Conservation (phyloP, 1,140 invertebrate species). For the Zeugodacus cucurbitae region DNA sequence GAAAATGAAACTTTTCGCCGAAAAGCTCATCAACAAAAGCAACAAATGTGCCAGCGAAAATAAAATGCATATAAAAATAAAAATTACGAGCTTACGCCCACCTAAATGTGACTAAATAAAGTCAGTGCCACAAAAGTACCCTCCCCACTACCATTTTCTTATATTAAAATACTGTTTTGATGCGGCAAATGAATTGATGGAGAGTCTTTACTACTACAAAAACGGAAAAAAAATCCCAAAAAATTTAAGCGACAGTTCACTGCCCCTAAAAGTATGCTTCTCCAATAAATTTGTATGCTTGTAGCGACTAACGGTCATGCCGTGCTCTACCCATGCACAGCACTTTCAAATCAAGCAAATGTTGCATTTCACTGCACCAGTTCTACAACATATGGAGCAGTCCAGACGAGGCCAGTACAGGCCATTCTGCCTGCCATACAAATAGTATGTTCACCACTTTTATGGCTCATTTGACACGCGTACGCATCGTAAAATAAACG, state of each 20-base stretch:
- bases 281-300: background rate
- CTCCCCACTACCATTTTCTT: background rate
- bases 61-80: background rate
- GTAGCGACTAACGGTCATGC: background rate
- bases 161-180: background rate
- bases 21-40: background rate
- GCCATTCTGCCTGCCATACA: background rate
- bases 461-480: conserved; percentile 34
- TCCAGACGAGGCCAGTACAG: background rate
- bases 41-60: background rate
- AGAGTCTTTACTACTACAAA: background rate
- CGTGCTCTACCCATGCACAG: background rate
- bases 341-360: background rate
- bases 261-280: conserved; percentile 18
- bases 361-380: background rate
- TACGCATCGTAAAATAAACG: conserved; percentile 35
- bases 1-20: background rate
- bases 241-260: background rate
- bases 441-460: conserved; percentile 7
- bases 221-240: background rate
- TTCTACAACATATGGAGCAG: background rate
- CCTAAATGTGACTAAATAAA: background rate
- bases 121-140: background rate
- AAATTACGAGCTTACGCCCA: background rate
- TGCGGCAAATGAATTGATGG: background rate